phyloP scores from a whole-genome alignment of 2,888 invertebrate genomes.

The Bruchidius siliquastri region DNA sequence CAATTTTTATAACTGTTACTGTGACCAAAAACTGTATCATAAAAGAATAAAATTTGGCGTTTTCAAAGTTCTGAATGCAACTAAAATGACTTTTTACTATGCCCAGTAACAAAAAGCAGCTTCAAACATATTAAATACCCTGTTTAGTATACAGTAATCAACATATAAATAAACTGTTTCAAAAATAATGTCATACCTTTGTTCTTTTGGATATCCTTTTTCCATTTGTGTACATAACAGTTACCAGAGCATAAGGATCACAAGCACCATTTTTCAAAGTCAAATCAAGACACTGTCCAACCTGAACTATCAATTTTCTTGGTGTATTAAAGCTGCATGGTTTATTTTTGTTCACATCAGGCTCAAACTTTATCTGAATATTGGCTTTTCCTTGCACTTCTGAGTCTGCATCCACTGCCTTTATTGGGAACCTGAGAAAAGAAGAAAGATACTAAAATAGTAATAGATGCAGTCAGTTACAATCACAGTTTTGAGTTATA shows the following conservation, averaged over 20 bases:
- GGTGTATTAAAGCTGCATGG: slow-evolving; percentile 39
- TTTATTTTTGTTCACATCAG: slow-evolving; percentile 47
- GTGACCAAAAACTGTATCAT: too few relatives aligned
- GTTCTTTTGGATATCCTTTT: slow-evolving; percentile 76
- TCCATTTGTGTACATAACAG: slow-evolving; percentile 72
- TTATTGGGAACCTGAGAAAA: slow-evolving; percentile 60
- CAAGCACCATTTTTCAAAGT: slow-evolving; percentile 86
- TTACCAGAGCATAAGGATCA: slow-evolving; percentile 81
- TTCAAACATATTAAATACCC: too few relatives aligned
- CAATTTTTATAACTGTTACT: too few relatives aligned
- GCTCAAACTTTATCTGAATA: slow-evolving; percentile 70
- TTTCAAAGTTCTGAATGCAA: too few relatives aligned
- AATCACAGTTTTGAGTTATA: not conserved
- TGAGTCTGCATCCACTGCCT: slow-evolving; percentile 81
- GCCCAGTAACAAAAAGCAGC: too few relatives aligned
- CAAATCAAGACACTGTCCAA: slow-evolving; percentile 82
- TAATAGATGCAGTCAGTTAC: not conserved
- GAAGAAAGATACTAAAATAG: not conserved
- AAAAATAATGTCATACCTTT: slow-evolving; percentile 50
- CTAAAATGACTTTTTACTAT: too few relatives aligned
- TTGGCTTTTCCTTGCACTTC: slow-evolving; percentile 90
- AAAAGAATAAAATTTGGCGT: too few relatives aligned
- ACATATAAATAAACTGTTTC: not conserved
- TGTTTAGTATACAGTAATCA: not conserved
- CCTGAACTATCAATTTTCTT: slow-evolving; percentile 56